Evolutionary conservation across 2,113 vertebrate genomes (phyloP).

Genomic region (Seriola rivoliana): DNA sequence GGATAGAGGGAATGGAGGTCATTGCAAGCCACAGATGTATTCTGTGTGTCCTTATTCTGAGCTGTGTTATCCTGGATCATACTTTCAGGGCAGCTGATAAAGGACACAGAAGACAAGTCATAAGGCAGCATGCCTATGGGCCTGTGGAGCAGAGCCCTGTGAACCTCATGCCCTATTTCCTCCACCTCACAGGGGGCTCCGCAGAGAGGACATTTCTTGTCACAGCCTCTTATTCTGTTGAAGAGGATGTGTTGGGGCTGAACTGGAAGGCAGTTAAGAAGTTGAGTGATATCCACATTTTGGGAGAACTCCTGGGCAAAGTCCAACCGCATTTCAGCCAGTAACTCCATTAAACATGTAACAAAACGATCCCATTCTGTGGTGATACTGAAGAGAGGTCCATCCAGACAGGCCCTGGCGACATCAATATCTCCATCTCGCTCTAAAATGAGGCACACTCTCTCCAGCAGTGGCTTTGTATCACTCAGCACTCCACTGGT

Average conservation of each 20-base stretch:
- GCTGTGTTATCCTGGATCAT: conserved; percentile 20
- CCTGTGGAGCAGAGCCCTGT: conserved; percentile 74
- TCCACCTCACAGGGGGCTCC: conserved; percentile 79
- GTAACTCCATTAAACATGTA: conserved; percentile 66
- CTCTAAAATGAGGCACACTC: conserved; percentile 69
- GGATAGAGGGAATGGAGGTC: conserved; percentile 64
- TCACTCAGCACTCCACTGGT: conserved; percentile 55
- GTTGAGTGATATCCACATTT: conserved; percentile 43
- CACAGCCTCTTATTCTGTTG: conserved; percentile 79
- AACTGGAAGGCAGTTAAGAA: conserved; percentile 64
- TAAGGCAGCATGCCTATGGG: conserved; percentile 70
- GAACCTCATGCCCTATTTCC: conserved; percentile 68
- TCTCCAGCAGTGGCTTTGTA: conserved; percentile 70
- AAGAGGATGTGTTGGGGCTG: conserved; percentile 70
- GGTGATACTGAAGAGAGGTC: conserved; percentile 76
- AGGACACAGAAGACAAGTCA: conserved; percentile 35
- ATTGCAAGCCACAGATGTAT: conserved; percentile 30
- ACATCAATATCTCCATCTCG: conserved; percentile 63
- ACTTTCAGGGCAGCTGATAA: conserved; percentile 46
- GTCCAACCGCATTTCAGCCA: conserved; percentile 65
- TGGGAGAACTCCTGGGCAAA: conserved; percentile 69
- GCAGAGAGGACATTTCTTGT: conserved; percentile 81
- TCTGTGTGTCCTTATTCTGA: conserved; percentile 37
- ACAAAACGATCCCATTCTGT: conserved; percentile 76
- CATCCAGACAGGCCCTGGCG: conserved; percentile 44